Percentiles rank a stretch among this genome's conserved stretches.
phyloP scores from a whole-genome alignment of 2,113 vertebrate genomes.

The Semicossyphus pulcher region DNA sequence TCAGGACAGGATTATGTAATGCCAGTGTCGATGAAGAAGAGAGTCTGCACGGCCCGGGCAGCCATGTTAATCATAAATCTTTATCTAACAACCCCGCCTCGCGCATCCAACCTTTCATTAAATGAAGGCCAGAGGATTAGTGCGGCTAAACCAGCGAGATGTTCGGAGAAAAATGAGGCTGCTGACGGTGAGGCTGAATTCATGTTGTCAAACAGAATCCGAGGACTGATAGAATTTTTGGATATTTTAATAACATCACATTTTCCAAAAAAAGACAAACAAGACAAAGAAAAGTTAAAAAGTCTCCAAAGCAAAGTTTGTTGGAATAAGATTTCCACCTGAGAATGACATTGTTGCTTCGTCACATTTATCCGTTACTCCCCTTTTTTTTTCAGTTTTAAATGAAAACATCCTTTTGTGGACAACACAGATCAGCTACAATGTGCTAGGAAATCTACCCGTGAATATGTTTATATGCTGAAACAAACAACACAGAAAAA shows the following conservation, averaged over 20 bases:
- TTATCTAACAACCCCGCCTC: constrained; percentile 81
- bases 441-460: constrained; percentile 14
- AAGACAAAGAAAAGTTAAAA: constrained; percentile 11
- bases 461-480: constrained; percentile 26
- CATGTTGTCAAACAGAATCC: background rate
- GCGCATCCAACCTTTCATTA: constrained; percentile 75
- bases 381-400: background rate
- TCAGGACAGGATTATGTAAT: constrained; percentile 74
- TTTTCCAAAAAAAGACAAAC: constrained; percentile 33
- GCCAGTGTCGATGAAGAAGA: constrained; percentile 60
- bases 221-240: background rate
- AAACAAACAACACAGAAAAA: constrained; percentile 37
- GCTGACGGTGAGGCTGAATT: background rate
- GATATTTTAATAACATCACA: constrained; percentile 57
- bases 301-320: constrained; percentile 2
- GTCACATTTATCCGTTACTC: background rate
- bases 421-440: constrained; percentile 21
- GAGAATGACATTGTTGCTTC: constrained; percentile 49
- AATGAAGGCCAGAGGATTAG: constrained; percentile 79
- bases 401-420: background rate
- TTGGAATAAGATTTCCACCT: constrained; percentile 44
- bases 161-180: constrained; percentile 50
- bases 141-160: constrained; percentile 59
- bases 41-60: constrained; percentile 65
- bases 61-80: constrained; percentile 83